Base-by-base conservation (phyloP, 1,140 invertebrate species). In the Streblospio benedicti region DNA sequence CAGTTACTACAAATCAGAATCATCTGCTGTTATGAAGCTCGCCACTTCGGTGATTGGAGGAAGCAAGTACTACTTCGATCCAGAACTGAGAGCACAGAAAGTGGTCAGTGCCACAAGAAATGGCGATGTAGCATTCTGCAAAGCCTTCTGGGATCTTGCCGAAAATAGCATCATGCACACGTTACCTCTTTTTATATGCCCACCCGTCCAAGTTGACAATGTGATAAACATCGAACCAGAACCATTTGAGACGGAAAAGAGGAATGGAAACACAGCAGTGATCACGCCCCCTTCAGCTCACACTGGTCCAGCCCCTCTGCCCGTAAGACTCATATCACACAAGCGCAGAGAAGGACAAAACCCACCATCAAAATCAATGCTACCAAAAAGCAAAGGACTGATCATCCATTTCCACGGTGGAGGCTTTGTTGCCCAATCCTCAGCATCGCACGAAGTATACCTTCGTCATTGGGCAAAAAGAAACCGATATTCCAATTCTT, bases 351-450 rank as follows among this genome's bases (percentile, higher is more conserved):
- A 85, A 69, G 92, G 92, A 58, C 93, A 96, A 90, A 84, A 20
- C 27, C 44, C 4, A 6, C 20, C 27, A 14, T 23, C 27, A 27
- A 47, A 47, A 27, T 4, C 5, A 6, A n/a, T 5, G 27, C 4
- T 47, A 23, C 4, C 18, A 27, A 47, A 47, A 80, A 38, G 84
- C 83, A 77, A 82, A 1, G 78, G 83, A 14, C 75, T 97, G 6
- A 68, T 97, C 1, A 83, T 99, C 65, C 96, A 99, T 76, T 93
- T 90, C 75, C 96, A 99, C 76, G 96, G 96, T 4, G 96, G 96
- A 41, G 96, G 96, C 2, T 99, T 97, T 76, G 91, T 99, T 0
- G 88, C 95, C 0, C 94, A 98, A 72, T 93, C 89, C 44, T 95
- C 93, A 0, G 87, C 89, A 67, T 93, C 93, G 1, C 96, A 99